Percentiles rank a stretch among this genome's conserved stretches.
phyloP scores from a whole-genome alignment of 2,797 vertebrate species.

The Lophotriccus pileatus region DNA sequence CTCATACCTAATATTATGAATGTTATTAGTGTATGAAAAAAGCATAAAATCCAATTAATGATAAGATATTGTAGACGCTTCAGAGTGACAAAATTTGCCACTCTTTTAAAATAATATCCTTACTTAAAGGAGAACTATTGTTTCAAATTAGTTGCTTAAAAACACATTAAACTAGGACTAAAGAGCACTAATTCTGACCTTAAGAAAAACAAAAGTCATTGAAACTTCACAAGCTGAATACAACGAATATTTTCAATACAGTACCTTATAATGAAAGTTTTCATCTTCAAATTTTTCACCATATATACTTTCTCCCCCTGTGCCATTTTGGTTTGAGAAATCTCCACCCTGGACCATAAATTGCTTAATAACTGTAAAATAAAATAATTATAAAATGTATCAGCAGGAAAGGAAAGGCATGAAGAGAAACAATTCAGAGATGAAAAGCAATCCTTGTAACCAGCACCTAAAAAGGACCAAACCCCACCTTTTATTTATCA shows the following conservation, averaged over 20 bases:
- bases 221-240: not conserved
- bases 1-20: not conserved
- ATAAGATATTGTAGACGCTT: not conserved
- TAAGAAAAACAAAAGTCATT: not conserved
- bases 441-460: not conserved
- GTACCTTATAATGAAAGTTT: constrained; percentile 95
- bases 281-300: constrained; percentile 99
- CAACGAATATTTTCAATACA: not conserved
- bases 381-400: not conserved
- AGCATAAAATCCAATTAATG: not conserved
- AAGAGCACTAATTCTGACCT: not conserved
- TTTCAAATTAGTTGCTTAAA: not conserved
- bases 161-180: not conserved
- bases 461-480: not conserved
- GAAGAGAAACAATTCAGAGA: not conserved
- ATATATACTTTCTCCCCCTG: constrained; percentile 98
- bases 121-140: not conserved
- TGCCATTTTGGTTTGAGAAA: constrained; percentile 97
- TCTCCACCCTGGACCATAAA: constrained; percentile 99
- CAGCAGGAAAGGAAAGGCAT: not conserved
- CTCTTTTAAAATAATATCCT: not conserved
- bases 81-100: not conserved
- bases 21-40: not conserved
- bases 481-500: not conserved
- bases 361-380: constrained; percentile 89